Evolutionary conservation across 2,797 vertebrate species (phyloP).

Genomic region (Microctenopoma steveboyesi): DNA sequence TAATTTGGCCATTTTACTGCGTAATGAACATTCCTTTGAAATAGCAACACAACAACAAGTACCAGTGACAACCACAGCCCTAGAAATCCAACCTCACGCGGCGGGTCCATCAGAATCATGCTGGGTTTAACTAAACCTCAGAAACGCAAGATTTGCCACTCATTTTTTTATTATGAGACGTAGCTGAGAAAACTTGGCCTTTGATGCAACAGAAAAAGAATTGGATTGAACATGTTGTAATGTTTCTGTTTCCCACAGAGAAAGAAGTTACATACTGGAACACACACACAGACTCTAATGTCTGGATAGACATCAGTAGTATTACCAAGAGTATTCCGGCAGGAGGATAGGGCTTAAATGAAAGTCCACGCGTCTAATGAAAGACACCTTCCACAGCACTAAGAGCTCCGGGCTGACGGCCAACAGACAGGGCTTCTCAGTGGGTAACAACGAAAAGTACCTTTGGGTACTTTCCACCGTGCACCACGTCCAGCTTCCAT

Average conservation of each 20-base stretch:
- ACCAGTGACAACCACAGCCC: neutral
- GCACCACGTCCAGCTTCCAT: slow-evolving; percentile 23
- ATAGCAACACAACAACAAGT: slow-evolving; percentile 2
- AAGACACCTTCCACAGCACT: slow-evolving; percentile 51
- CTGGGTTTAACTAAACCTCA: neutral
- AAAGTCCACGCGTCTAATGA: slow-evolving; percentile 54
- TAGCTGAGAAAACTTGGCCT: slow-evolving; percentile 10
- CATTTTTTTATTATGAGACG: slow-evolving; percentile 14
- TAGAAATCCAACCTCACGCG: neutral
- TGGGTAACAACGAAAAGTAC: slow-evolving; percentile 22
- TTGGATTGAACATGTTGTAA: slow-evolving; percentile 14
- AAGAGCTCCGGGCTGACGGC: slow-evolving; percentile 25
- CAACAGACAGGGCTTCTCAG: slow-evolving; percentile 57
- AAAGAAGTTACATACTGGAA: slow-evolving; percentile 19
- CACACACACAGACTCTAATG: slow-evolving; percentile 48
- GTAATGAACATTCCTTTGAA: slow-evolving; percentile 19
- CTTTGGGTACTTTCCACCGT: slow-evolving; percentile 53
- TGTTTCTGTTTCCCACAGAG: slow-evolving; percentile 27
- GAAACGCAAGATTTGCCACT: slow-evolving; percentile 5
- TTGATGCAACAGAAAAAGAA: slow-evolving; percentile 22
- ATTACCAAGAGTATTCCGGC: slow-evolving; percentile 25
- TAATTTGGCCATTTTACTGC: neutral
- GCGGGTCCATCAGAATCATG: neutral
- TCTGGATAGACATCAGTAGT: slow-evolving; percentile 49
- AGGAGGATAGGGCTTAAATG: slow-evolving; percentile 26